Percentiles rank a stretch among this genome's conserved stretches.
These are phyloP conservation scores for Discoglossus pictus DNA, from an alignment of 2,797 vertebrate genomes.

Conservation along the genomic window DNA sequence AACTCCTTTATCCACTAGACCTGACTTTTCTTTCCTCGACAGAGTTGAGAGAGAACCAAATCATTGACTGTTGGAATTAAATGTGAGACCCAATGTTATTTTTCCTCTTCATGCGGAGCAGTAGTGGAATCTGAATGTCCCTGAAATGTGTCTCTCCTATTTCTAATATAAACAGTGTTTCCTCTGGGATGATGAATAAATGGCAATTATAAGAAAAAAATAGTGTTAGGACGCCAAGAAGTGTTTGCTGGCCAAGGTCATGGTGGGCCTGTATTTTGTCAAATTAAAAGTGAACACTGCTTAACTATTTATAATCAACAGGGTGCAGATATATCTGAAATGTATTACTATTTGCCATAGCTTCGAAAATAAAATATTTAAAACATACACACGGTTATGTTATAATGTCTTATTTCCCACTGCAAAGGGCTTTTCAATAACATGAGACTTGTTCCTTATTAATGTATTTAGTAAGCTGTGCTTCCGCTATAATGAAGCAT, in stretches of 20 bases:
- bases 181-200: constrained; percentile 18
- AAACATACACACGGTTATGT: too few relatives aligned
- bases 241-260: constrained; percentile 10
- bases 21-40: constrained; percentile 1
- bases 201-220: constrained; percentile 18
- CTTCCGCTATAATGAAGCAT: too few relatives aligned
- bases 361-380: too few relatives aligned
- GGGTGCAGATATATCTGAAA: background rate
- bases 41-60: background rate
- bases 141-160: constrained; percentile 12
- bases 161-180: constrained; percentile 20
- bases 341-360: too few relatives aligned
- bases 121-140: constrained; percentile 6
- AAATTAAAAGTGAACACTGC: constrained; percentile 12
- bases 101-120: background rate
- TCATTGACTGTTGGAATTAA: background rate
- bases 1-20: constrained; percentile 5
- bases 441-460: too few relatives aligned
- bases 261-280: constrained; percentile 7
- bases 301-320: constrained; percentile 2
- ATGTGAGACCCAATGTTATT: background rate
- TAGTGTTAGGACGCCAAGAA: constrained; percentile 8
- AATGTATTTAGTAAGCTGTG: too few relatives aligned
- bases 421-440: too few relatives aligned
- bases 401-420: too few relatives aligned